Conservation (phyloP, 1,140 invertebrate species). For the Drosophila seguyi region DNA sequence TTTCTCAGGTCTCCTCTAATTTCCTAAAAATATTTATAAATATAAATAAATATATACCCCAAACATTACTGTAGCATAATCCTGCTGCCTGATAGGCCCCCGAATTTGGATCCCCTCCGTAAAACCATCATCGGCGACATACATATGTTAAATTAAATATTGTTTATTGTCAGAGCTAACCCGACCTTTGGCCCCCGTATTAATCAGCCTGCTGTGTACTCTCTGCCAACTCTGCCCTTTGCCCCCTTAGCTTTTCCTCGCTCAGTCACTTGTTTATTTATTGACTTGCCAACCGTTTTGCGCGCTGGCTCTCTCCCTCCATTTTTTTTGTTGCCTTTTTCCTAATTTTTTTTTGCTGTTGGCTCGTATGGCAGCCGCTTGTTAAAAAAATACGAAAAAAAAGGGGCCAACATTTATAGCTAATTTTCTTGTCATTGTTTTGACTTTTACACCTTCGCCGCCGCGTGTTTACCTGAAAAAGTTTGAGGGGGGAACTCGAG, state of each 20-base stretch:
- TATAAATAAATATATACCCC: too few species aligned
- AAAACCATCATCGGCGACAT: constrained; percentile 28
- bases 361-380: constrained; percentile 30
- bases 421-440: constrained; percentile 71
- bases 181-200: constrained; percentile 57
- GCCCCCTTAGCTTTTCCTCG: not conserved
- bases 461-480: constrained; percentile 54
- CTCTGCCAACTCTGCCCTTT: not conserved
- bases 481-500: constrained; percentile 26
- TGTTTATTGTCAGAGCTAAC: constrained; percentile 58
- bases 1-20: too few species aligned
- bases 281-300: constrained; percentile 60
- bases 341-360: constrained; percentile 1
- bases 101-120: not conserved
- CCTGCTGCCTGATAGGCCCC: not conserved
- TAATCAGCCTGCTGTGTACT: constrained; percentile 56
- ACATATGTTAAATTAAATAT: constrained; percentile 65
- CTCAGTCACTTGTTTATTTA: constrained; percentile 52
- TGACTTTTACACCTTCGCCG: constrained; percentile 64
- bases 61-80: not conserved
- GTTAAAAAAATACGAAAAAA: constrained; percentile 38
- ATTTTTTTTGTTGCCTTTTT: not conserved
- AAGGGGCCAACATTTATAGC: constrained; percentile 56
- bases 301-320: constrained; percentile 8
- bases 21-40: not conserved